Evolutionary conservation across 1,140 invertebrate species (phyloP), one percentile per base, ranked within the genome.

Genomic region (Drosophila equinoxialis): DNA sequence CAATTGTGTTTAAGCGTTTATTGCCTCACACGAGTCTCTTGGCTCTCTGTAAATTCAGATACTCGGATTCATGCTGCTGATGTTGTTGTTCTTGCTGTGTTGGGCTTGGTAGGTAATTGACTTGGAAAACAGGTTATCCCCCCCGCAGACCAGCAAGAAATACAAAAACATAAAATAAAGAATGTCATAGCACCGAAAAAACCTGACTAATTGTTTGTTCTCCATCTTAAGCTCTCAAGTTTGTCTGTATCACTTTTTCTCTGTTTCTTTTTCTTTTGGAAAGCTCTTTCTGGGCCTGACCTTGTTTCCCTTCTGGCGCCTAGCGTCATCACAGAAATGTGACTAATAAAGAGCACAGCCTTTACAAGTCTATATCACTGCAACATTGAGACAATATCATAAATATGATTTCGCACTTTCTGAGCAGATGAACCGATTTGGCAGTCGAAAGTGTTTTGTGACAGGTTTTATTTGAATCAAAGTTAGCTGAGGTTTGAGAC

Each of bases 141-240:
- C 23, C 41, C 39, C 63, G 51, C 79, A 74, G 77, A 82, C 75
- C 74, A 23, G 45, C 17, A 23, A 20, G 20, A 51, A 72, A 79
- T 79, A 83, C 73, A 87, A 87, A 37, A 41, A 42, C 23, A 62
- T 41, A 62, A 62, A 41, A 45, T 14, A 45, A 48, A 33, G 26
- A 89, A 84, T 71, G 70, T 66, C 17, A 51, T 64, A 65, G 75
- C 75, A 69, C 66, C 67, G 70, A 77, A 51, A 48, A 51, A 51
- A 71, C 76, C 75, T 87, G 79, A 87, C 83, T 83, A 87, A 87
- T 89, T 89, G 83, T 86, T 89, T 87, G 64, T 67, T 77, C 75
- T 70, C 42, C 71, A 61, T 71, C 69, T 39, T 62, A 54, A 33
- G 51, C 59, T 59, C 65, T 60, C 60, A 65, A 68, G 61, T 63